Evolutionary conservation across 2,113 vertebrate species (phyloP), one percentile per base, ranked within the genome.

Genomic region (Nyctibius bracteatus): DNA sequence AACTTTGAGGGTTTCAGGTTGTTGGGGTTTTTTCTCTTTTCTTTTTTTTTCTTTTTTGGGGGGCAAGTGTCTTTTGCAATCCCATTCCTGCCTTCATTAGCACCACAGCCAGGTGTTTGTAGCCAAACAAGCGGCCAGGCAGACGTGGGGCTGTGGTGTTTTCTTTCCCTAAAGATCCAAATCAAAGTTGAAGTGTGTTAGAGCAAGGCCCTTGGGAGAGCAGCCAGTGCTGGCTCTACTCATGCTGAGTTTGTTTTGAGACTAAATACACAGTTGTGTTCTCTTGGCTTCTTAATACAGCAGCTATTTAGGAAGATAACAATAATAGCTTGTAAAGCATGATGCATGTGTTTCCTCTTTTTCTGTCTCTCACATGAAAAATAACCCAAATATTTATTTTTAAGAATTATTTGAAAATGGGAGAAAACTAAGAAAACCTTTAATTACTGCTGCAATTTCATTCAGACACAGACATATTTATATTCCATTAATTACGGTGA

Each of bases 201-300:
- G 46, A 83, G 67, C 37, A 18, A 75, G 77, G 68, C 51, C 41
- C 51, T 55, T 1, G 6, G 86, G 90, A 96, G 39, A 67, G 79
- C 59, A 86, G 90, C 85, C 93, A 88, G 88, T 1, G 1, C 59
- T 83, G 74, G 63, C 67, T 86, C 46, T 80, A 2, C 58, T 72
- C 62, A 39, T 4, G 15, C 46, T 11, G 55, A 55, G 72, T 54
- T 91, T 92, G 59, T 88, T 84, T 85, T 37, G 81, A 63, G 79
- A 80, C 74, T 90, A 88, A 93, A 80, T 65, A 80, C 41, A 61
- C 41, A 28, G 78, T 80, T 28, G 30, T 67, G 59, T 93, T 83
- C 58, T 67, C 79, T 93, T 90, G 81, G 81, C 81, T 83, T 93
- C 62, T 94, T 80, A 59, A 95, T 66, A 46, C 25, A 46, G 90